phyloP scores from a whole-genome alignment of 1,140 invertebrate genomes.

The Euura saliciscinereae region DNA sequence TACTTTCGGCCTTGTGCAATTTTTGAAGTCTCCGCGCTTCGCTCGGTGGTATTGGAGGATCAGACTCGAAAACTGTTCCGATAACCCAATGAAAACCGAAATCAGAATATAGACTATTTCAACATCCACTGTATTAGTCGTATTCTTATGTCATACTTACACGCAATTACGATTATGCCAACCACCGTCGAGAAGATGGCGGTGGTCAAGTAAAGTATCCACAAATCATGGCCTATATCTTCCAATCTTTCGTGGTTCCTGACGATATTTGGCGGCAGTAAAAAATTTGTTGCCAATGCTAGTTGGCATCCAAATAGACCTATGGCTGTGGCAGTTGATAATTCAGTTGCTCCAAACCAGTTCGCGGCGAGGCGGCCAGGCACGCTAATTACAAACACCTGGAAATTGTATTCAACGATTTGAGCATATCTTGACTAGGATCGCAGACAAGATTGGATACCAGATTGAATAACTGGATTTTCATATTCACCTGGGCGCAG shows the following conservation, averaged over 20 bases:
- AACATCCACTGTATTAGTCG: too few species aligned
- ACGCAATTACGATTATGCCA: neutral
- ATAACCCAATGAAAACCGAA: too few species aligned
- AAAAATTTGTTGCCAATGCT: conserved; percentile 53
- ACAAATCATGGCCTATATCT: conserved; percentile 50
- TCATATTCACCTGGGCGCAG: conserved; percentile 62
- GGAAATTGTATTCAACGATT: too few species aligned
- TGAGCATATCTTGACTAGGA: too few species aligned
- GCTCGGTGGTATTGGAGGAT: conserved; percentile 66
- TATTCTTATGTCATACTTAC: too few species aligned
- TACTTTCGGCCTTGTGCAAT: conserved; percentile 25
- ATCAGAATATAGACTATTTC: too few species aligned
- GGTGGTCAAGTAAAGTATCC: conserved; percentile 54
- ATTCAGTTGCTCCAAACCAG: conserved; percentile 65
- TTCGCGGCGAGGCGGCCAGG: conserved; percentile 75
- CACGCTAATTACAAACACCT: conserved; percentile 70
- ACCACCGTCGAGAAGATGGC: conserved; percentile 62
- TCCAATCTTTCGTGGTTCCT: conserved; percentile 52
- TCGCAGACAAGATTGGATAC: too few species aligned
- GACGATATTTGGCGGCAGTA: conserved; percentile 56
- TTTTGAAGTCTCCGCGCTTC: conserved; percentile 58
- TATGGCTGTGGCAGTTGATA: conserved; percentile 76
- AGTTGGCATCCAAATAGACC: conserved; percentile 82
- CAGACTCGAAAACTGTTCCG: conserved; percentile 64
- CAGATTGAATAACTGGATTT: too few species aligned